A percentile compares a stretch with the other conserved stretches of the same genome.
phyloP scores from a whole-genome alignment of 2,797 vertebrate genomes.

The Cheirogaleus major region DNA sequence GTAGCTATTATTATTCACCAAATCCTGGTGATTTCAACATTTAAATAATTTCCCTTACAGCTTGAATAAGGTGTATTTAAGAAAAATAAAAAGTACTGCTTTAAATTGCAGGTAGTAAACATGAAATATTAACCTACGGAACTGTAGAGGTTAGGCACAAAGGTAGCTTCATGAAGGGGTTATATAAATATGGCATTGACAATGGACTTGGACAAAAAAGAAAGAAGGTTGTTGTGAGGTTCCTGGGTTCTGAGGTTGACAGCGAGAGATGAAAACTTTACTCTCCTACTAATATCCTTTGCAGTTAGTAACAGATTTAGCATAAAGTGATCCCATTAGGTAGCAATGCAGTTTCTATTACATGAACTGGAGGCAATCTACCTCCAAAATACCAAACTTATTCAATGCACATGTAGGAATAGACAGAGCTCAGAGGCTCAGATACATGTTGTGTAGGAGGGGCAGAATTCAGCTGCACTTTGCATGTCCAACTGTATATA shows the following conservation, averaged over 20 bases:
- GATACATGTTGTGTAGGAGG: neutral
- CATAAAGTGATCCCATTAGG: neutral
- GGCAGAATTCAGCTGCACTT: neutral
- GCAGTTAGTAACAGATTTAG: neutral
- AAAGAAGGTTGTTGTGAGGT: neutral
- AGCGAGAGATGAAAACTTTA: neutral
- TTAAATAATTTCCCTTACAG: neutral
- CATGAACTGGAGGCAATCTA: neutral
- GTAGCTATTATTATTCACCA: neutral
- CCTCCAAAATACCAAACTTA: neutral
- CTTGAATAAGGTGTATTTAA: neutral
- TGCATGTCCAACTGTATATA: no score
- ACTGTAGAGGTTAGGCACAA: neutral
- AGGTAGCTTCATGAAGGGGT: neutral
- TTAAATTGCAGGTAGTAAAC: slow-evolving; percentile 32
- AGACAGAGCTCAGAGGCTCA: neutral
- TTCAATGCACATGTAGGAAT: neutral
- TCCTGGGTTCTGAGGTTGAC: neutral
- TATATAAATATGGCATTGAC: neutral
- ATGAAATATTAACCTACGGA: neutral
- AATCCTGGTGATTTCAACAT: neutral
- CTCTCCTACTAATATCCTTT: neutral
- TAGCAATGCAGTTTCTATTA: neutral
- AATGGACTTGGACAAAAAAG: neutral
- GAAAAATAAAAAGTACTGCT: slow-evolving; percentile 3